Conservation (phyloP, 2,888 invertebrate species). For the Dryocosmus kuriphilus region DNA sequence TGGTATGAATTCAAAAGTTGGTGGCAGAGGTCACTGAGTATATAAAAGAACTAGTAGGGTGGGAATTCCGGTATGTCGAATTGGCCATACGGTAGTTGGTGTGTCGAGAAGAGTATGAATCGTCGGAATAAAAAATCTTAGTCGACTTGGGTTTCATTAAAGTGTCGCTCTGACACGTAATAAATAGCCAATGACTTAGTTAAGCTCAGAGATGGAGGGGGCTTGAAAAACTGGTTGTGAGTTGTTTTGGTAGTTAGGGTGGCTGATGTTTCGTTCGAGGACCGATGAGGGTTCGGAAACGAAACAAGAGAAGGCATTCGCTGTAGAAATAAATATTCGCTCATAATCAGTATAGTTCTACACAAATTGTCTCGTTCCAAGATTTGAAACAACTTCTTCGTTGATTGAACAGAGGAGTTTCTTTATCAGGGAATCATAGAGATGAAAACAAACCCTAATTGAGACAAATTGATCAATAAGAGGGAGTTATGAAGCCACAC, state of each 20-base stretch:
- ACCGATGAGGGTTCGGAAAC: background rate
- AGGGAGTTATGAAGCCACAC: background rate
- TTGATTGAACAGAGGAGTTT: background rate
- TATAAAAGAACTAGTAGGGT: background rate
- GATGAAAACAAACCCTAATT: slow-evolving; percentile 20
- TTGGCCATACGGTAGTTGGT: slow-evolving; percentile 15
- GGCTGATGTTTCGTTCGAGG: slow-evolving; percentile 9
- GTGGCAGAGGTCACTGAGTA: background rate
- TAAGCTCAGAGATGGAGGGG: slow-evolving; percentile 58
- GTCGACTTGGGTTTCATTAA: slow-evolving; percentile 64
- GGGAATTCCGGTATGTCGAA: slow-evolving; percentile 12
- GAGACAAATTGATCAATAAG: slow-evolving; percentile 38
- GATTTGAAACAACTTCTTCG: no score
- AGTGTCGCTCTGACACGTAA: slow-evolving; percentile 68
- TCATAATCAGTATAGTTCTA: background rate
- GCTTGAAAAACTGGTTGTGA: slow-evolving; percentile 48
- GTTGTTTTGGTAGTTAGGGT: slow-evolving; percentile 48
- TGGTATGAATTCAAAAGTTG: background rate
- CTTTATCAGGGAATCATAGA: background rate
- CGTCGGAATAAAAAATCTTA: slow-evolving; percentile 10
- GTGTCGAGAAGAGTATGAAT: slow-evolving; percentile 7
- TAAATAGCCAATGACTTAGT: slow-evolving; percentile 73
- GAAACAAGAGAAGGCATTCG: background rate
- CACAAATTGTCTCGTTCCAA: no score
- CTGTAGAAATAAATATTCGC: background rate